Evolutionary conservation across 2,113 vertebrate species (phyloP), one percentile per base, ranked within the genome.

Genomic region (Leptobrachium ailaonicum): DNA sequence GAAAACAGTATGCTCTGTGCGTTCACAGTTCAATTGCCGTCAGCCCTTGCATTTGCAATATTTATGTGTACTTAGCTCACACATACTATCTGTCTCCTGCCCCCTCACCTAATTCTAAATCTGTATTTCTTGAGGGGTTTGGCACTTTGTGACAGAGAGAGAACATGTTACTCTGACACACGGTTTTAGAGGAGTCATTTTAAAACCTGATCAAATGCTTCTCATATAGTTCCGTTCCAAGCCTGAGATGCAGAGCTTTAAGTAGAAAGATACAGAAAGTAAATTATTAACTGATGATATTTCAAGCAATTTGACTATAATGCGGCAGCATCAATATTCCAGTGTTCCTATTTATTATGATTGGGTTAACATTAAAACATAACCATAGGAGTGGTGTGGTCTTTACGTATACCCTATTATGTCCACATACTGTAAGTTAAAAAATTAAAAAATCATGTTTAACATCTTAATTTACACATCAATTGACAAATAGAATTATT

Each of bases 41-140:
- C 20, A 32, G 20, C 20, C 20, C 20, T 32, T 32, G 20, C 20
- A 32, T 32, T 32, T 32, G 20, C 20, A 32, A 32, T 32, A 32
- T 32, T 32, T 32, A 32, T 32, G 20, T 32, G 47, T 64, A 68
- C 50, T 77, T 68, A 77, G 64, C 5, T 58, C 66, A 60, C 14
- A 32, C 11, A 13, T 69, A 70, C 12, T 66, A 9, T 54, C 47
- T 70, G 40, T 58, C 56, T 73, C 13, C 41, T 20, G 41, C n/a
- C 66, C 20, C 6, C 42, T 56, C 10, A 40, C 42, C 40, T 3
- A 6, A 58, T 44, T 56, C 67, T 60, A 77, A 77, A 77, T 77
- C 66, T 77, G 41, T 77, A 69, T 70, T 69, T 77, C 53, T 32
- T 58, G 75, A 77, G 53, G 75, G 64, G 41, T 77, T 77, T 77